Conservation (phyloP, 2,113 vertebrate species). For the Eulacestoma nigropectus region DNA sequence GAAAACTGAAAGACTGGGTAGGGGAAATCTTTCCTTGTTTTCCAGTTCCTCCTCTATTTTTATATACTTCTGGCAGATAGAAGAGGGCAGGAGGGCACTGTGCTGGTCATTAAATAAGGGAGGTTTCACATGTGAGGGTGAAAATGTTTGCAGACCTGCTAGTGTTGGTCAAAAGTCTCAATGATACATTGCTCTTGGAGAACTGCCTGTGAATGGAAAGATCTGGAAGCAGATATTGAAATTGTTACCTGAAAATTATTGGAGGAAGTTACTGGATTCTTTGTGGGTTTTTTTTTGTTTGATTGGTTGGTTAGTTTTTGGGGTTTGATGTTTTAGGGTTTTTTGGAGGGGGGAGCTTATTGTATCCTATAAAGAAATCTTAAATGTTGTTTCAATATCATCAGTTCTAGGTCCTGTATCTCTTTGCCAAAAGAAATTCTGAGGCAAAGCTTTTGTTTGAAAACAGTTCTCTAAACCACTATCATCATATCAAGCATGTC, state of each 20-base stretch:
- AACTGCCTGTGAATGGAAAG: not conserved
- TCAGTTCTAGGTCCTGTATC: not conserved
- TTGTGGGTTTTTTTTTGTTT: not conserved
- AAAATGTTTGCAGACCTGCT: not conserved
- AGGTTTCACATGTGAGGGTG: not conserved
- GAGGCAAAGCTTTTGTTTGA: not conserved
- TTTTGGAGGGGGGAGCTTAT: not conserved
- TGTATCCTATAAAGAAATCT: not conserved
- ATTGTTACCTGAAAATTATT: not conserved
- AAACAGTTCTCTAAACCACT: not conserved
- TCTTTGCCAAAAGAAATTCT: not conserved
- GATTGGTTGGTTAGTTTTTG: too few species aligned
- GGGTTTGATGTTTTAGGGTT: not conserved
- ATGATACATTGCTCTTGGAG: not conserved
- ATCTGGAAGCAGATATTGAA: not conserved
- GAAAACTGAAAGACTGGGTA: not conserved
- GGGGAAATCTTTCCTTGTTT: not conserved
- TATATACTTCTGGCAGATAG: not conserved
- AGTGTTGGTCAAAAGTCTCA: not conserved
- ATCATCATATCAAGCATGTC: not conserved
- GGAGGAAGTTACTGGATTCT: not conserved
- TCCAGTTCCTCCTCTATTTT: not conserved
- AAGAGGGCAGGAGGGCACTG: not conserved
- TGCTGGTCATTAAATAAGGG: not conserved
- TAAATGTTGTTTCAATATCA: not conserved